Conservation (phyloP, 2,113 vertebrate genomes). For the Procavia capensis region DNA sequence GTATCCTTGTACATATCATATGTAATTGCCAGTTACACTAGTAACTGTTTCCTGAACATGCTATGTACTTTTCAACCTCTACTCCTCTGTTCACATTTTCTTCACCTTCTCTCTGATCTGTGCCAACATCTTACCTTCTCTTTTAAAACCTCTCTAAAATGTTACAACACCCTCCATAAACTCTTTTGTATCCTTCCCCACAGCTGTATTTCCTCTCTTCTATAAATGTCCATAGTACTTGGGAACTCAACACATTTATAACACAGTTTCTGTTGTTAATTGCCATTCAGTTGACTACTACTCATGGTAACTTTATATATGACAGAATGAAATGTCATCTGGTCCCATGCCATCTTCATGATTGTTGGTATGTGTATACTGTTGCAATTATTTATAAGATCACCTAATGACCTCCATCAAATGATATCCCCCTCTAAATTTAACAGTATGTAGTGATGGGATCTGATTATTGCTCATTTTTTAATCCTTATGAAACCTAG, state of each 20-base stretch:
- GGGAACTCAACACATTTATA: not conserved
- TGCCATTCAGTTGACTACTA: too few relatives aligned
- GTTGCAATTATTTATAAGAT: not conserved
- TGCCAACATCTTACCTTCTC: slow-evolving; percentile 8
- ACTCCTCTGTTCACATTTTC: not conserved
- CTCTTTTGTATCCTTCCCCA: not conserved
- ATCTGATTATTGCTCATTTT: not conserved
- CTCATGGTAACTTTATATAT: too few relatives aligned
- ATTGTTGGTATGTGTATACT: not conserved
- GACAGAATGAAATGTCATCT: too few relatives aligned
- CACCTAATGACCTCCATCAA: not conserved
- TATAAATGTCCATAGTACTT: slow-evolving; percentile 25
- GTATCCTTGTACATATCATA: not conserved
- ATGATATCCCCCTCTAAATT: slow-evolving; percentile 21
- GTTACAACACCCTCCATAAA: not conserved
- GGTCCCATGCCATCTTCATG: too few relatives aligned
- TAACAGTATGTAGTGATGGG: slow-evolving; percentile 14
- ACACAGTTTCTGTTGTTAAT: not conserved
- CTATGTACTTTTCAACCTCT: not conserved
- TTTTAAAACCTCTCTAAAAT: slow-evolving; percentile 9
- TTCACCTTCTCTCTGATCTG: not conserved
- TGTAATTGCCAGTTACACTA: not conserved
- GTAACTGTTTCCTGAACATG: not conserved
- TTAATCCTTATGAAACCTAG: not conserved
- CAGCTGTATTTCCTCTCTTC: not conserved